Conservation (phyloP, 2,888 invertebrate species). For the Sphaeridia pumilis region DNA sequence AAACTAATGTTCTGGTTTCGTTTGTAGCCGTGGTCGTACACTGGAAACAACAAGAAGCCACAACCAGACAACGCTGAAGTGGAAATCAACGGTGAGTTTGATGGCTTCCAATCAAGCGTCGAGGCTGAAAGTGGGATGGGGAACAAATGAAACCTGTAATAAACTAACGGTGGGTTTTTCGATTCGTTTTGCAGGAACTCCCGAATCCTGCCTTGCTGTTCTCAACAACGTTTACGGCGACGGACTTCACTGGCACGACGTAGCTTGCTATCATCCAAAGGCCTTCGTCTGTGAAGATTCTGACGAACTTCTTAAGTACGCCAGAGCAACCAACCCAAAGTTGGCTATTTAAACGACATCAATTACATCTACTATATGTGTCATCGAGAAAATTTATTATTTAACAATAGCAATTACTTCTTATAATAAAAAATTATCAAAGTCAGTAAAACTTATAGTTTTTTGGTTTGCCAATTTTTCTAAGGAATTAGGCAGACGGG, state of each 20-base stretch:
- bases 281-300: slow-evolving; percentile 85
- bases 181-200: slow-evolving; percentile 17
- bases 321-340: slow-evolving; percentile 27
- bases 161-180: background rate
- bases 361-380: no score
- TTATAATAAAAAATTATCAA: no score
- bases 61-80: slow-evolving; percentile 71
- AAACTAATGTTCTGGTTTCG: background rate
- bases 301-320: slow-evolving; percentile 42
- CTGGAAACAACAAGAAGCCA: slow-evolving; percentile 75
- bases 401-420: no score
- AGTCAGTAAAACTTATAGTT: no score
- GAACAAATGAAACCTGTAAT: background rate
- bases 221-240: slow-evolving; percentile 86
- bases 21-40: slow-evolving; percentile 48
- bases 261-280: slow-evolving; percentile 73
- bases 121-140: no score
- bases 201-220: slow-evolving; percentile 73
- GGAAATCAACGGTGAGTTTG: slow-evolving; percentile 35
- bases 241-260: slow-evolving; percentile 76
- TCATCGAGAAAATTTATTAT: no score
- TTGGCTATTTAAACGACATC: slow-evolving; percentile 24
- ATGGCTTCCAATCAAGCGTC: no score
- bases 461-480: no score
- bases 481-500: no score